Conservation (phyloP, 2,797 vertebrate species). For the Gallinago nigripennis region DNA sequence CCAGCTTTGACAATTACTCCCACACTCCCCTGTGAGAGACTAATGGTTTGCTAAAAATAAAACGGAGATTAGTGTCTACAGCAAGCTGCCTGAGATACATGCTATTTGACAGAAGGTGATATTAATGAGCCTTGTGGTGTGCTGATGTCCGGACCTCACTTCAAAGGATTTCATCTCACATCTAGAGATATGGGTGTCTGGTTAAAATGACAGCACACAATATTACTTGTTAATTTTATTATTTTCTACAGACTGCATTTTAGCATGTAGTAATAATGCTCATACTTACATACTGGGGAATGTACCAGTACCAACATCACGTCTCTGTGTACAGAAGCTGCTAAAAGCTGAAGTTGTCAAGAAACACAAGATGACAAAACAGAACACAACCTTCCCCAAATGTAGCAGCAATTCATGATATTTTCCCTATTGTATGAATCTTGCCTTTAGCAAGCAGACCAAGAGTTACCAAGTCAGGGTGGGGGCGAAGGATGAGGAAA, state of each 20-base stretch:
- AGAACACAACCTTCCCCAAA: background rate
- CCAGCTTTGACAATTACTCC: conserved; percentile 76
- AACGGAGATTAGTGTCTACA: conserved; percentile 48
- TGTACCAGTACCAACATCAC: background rate
- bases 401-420: conserved; percentile 2
- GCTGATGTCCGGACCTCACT: background rate
- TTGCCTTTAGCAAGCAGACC: background rate
- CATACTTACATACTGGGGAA: background rate
- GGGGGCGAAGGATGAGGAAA: background rate
- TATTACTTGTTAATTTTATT: background rate
- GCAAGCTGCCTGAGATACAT: background rate
- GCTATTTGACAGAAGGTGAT: background rate
- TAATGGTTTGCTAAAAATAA: conserved; percentile 83
- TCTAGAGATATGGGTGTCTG: background rate
- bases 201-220: background rate
- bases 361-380: background rate
- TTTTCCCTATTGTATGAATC: background rate
- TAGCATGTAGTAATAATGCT: background rate
- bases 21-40: conserved; percentile 72
- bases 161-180: background rate
- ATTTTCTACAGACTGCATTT: background rate
- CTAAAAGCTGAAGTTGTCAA: background rate
- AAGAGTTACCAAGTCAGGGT: background rate
- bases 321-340: background rate
- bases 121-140: background rate